phyloP scores from a whole-genome alignment of 2,888 invertebrate genomes.

The Agrypnus murinus region DNA sequence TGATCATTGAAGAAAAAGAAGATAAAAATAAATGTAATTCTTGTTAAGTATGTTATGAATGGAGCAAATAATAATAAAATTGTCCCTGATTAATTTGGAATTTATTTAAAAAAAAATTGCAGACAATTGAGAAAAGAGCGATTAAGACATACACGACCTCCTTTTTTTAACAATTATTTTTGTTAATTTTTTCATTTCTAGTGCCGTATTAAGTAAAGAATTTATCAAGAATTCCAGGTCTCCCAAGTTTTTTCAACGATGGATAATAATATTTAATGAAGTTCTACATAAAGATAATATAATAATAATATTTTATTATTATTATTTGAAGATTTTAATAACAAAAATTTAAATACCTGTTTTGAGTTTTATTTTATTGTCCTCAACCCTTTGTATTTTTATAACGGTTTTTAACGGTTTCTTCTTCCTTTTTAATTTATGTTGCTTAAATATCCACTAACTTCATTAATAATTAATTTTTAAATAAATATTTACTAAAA shows the following conservation, averaged over 20 bases:
- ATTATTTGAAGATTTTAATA: too few species aligned
- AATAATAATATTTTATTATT: too few species aligned
- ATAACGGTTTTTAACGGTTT: too few species aligned
- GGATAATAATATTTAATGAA: background rate
- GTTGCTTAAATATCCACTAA: too few species aligned
- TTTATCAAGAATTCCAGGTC: background rate
- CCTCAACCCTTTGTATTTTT: too few species aligned
- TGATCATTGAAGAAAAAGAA: slow-evolving; percentile 5
- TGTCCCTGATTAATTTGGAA: background rate
- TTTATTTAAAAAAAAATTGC: background rate
- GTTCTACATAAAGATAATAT: too few species aligned
- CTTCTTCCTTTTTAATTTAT: too few species aligned
- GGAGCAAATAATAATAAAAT: slow-evolving; percentile 17
- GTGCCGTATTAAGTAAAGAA: background rate
- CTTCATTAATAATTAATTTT: too few species aligned
- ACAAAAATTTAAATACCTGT: too few species aligned
- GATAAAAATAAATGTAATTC: slow-evolving; percentile 8
- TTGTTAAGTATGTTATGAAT: slow-evolving; percentile 24
- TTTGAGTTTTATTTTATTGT: too few species aligned
- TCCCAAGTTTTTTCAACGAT: background rate
- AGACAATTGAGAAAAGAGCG: background rate
- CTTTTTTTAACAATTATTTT: background rate
- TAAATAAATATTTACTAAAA: too few species aligned
- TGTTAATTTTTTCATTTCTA: background rate
- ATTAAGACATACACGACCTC: background rate